Conservation (phyloP, 1,140 invertebrate species). For the Lasaia peninsularis region DNA sequence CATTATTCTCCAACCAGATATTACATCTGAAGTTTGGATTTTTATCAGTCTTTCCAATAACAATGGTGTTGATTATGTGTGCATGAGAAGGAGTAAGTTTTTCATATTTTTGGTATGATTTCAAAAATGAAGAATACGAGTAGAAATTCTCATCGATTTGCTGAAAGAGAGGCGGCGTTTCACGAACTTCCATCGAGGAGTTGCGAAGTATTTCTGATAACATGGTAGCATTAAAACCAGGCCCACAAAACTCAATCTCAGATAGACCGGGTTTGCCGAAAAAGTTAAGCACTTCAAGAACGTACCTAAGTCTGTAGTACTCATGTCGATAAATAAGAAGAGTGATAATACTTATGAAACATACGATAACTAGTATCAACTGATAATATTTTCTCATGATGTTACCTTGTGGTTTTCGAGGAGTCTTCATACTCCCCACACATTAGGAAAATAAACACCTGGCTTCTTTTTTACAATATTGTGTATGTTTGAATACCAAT, state of each 20-base stretch:
- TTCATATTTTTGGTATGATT: slow-evolving; percentile 70
- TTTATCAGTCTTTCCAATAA: slow-evolving; percentile 62
- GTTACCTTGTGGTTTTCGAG: slow-evolving; percentile 47
- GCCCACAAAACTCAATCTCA: slow-evolving; percentile 71
- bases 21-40: slow-evolving; percentile 74
- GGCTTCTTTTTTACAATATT: no score
- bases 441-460: slow-evolving; percentile 6
- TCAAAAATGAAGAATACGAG: slow-evolving; percentile 77
- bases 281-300: slow-evolving; percentile 87
- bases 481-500: no score
- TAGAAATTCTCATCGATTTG: slow-evolving; percentile 75
- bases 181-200: slow-evolving; percentile 60
- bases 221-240: slow-evolving; percentile 73
- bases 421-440: slow-evolving; percentile 48
- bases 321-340: slow-evolving; percentile 87
- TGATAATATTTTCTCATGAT: slow-evolving; percentile 88
- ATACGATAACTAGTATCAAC: slow-evolving; percentile 81
- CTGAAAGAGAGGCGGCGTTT: slow-evolving; percentile 70
- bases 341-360: slow-evolving; percentile 81
- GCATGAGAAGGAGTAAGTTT: slow-evolving; percentile 44
- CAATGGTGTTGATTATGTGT: slow-evolving; percentile 71
- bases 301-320: slow-evolving; percentile 85
- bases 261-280: slow-evolving; percentile 81
- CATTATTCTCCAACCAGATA: slow-evolving; percentile 75
- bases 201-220: slow-evolving; percentile 67